Base-by-base conservation (phyloP, 2,797 vertebrate species). In the Pantherophis vulpinus region DNA sequence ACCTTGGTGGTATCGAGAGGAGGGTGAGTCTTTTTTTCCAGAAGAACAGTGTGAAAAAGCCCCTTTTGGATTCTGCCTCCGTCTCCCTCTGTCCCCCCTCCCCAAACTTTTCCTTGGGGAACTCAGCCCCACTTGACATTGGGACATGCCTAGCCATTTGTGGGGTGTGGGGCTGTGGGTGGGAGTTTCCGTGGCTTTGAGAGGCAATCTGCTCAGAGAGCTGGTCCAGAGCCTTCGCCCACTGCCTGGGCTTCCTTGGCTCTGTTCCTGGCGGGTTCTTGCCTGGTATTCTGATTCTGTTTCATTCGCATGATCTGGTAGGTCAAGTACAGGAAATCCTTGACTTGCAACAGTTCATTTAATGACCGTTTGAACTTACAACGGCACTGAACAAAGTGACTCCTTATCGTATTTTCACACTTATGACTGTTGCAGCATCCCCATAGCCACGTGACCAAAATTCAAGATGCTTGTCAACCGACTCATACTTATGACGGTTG, bases 1-100 rank as follows among this genome's bases (percentile, higher is more conserved):
- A 98, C 97, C 94, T 95, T 99, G 66, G 91, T 98, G 95, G 98
- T 98, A 90, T 98, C 98, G 55, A 93, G 98, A 90, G 98, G 98
- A 96, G 98, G 98, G 99, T 99, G 94, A 98, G 97, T 93, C 29
- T 90, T 51, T 91, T 51, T 93, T 91, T n/a, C 23, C 91, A 7
- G 0, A 0, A 0, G 0, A 16, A n/a, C 3, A 37, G 1, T 2
- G 12, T 27, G 37, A 60, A 89, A 51, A 7, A 6, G 9, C 1
- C n/a, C 14, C 14, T 4, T 23, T 29, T 32, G 83, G 42, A 12
- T 74, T 86, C 37, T 51, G 12, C 63, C 42, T 63, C 23, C 11
- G 51, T 54, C 51, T 54, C 51, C 51, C 51, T 54, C 51, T 54
- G 8, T 10, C 3, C 61, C 29, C 61, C 63, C 12, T 2, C 29